A percentile compares a stretch with the other conserved stretches of the same genome.
Conservation (phyloP, 2,797 vertebrate genomes). For the Phoxinus dragarum region DNA sequence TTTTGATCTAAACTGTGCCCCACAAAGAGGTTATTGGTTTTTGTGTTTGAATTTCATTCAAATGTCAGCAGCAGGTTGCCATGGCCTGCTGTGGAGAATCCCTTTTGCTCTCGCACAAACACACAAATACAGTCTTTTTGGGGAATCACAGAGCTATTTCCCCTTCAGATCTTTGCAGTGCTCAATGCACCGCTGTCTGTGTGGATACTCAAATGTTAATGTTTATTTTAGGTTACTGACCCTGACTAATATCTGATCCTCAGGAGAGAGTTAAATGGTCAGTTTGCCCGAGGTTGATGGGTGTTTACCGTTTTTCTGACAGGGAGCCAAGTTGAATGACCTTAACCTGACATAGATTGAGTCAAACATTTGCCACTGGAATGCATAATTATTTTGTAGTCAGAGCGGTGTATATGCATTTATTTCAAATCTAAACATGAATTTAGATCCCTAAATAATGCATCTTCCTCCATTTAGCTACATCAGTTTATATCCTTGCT, state of each 20-base stretch:
- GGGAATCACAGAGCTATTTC: background rate
- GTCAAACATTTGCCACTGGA: background rate
- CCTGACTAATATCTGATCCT: conserved; percentile 8
- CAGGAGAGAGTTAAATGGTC: conserved; percentile 6
- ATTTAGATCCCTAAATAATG: background rate
- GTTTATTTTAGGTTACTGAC: conserved; percentile 14
- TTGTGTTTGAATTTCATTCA: conserved; percentile 60
- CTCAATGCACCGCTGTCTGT: background rate
- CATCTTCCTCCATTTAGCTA: background rate
- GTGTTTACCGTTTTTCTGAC: conserved; percentile 1
- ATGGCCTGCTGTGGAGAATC: conserved; percentile 6
- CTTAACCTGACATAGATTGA: background rate
- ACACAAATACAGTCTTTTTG: background rate
- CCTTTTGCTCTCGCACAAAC: background rate
- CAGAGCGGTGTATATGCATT: background rate
- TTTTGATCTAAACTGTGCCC: background rate
- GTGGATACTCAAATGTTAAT: background rate
- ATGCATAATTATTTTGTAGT: background rate
- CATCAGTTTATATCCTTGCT: conserved; percentile 4
- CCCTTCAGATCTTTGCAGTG: background rate
- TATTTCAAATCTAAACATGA: background rate
- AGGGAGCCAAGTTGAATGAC: background rate
- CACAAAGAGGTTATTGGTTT: conserved; percentile 56
- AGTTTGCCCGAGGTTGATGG: background rate
- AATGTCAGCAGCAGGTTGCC: conserved; percentile 43